Evolutionary conservation across 2,888 invertebrate species (phyloP), one percentile per base, ranked within the genome.

Genomic region (Pimpla rufipes): DNA sequence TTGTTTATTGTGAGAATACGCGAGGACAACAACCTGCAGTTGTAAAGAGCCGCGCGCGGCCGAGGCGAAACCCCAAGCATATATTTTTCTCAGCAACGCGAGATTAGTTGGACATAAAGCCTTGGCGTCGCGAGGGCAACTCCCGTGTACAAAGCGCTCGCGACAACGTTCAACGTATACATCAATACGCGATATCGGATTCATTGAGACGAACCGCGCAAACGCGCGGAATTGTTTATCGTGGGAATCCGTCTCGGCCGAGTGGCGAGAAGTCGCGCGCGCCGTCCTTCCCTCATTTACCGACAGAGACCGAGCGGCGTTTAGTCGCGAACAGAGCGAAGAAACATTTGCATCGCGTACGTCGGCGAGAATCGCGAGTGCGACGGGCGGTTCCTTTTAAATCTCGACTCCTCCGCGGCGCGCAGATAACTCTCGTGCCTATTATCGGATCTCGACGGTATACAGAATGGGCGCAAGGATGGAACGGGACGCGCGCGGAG

Each of bases 361-460:
- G 73, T 70, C 57, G 42, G 45, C 71, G 73, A 71, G 50, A 73
- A 42, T 50, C 81, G 67, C 64, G 75, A 79, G 50, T 35, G 52
- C 59, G 77, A 74, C 62, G 82, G 85, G 89, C 90, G 90, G 90
- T 89, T 87, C 89, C 90, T 90, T 90, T 91, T 89, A 88, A 85
- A 89, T 79, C 82, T 83, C 74, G 67, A 42, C 67, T 73, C 45
- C 47, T 67, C 57, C 67, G 62, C 73, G 11, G 23, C 29, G 29
- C 68, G 52, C 13, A 59, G 78, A 47, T 77, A 81, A 84, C 70
- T 52, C 50, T 35, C 45, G 45, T 37, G 29, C 52, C 64, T 45
- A 40, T 78, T 57, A 66, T 52, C 50, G 78, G 66, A 67, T 59
- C 47, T 57, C 23, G 40, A n/a, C n/a, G n/a, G n/a, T n/a, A n/a